These are phyloP conservation scores for Fringilla coelebs DNA, from an alignment of 2,797 vertebrate genomes.

Conservation along the genomic window DNA sequence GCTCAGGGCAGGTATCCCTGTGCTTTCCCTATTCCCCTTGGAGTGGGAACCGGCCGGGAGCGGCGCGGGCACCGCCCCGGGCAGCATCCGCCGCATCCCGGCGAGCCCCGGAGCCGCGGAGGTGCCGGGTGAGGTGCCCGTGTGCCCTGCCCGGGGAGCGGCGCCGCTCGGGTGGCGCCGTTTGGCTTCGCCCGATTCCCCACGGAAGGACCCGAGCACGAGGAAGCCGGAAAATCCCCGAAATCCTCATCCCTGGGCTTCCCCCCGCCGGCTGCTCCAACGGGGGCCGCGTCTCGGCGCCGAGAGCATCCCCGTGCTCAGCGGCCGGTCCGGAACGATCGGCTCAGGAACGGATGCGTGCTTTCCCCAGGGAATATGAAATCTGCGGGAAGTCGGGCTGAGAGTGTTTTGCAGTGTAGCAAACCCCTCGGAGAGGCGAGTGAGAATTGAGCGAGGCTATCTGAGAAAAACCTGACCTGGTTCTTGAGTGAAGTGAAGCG, in stretches of 20 bases:
- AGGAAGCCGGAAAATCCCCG: neutral
- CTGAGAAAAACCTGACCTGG: slow-evolving; percentile 15
- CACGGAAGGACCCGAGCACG: fast-evolving
- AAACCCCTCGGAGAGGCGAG: neutral
- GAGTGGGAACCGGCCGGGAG: neutral
- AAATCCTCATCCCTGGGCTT: neutral
- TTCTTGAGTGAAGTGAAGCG: neutral
- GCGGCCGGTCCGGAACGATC: fast-evolving
- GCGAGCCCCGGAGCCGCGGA: neutral
- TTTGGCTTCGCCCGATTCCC: neutral
- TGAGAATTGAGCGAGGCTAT: neutral
- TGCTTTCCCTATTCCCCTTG: fast-evolving
- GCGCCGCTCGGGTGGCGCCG: neutral
- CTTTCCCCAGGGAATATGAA: neutral
- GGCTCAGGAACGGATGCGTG: fast-evolving
- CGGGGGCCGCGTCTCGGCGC: fast-evolving
- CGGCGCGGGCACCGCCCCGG: neutral
- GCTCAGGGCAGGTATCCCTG: fast-evolving
- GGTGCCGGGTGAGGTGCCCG: neutral
- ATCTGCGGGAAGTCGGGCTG: neutral
- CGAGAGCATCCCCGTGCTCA: neutral
- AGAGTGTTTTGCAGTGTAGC: neutral
- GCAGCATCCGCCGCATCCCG: neutral
- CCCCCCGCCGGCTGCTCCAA: fast-evolving
- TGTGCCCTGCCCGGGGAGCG: neutral